Evolutionary conservation across 2,888 invertebrate species (phyloP), one percentile per base, ranked within the genome.

Genomic region (Phortica magna): DNA sequence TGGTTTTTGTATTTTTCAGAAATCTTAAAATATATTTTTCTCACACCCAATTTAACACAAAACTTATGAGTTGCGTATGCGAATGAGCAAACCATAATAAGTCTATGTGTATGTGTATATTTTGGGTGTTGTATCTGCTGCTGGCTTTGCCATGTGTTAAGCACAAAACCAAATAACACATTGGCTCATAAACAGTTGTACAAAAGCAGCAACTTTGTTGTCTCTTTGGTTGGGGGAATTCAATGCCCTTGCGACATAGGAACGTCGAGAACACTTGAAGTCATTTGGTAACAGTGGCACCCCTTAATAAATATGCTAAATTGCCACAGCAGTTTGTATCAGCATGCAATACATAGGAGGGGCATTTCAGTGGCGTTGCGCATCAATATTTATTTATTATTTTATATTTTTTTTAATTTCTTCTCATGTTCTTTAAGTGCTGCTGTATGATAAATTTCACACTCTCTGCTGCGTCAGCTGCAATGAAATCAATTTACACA

Each of bases 231-330:
- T 14, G 14, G 14, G 42, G 41, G 41, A 43, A 14, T 4, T 65
- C n/a, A 65, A 65, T 19, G 39, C 39, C 39, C 42, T 65, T 22
- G 39, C 42, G 43, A 22, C 71, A 48, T 74, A 71, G 77, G 64
- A 68, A 78, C 39, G 53, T 14, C 12, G 17, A 7, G 17, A 48
- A 53, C 1, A 72, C 14, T 19, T 80, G 48, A 88, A 88, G 83
- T 78, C 83, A 84, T 79, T 80, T 81, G 64, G 73, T 75, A 77
- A 85, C 81, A 82, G 88, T 80, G 85, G 87, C 87, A 88, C 85
- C 87, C 88, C 88, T 67, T 67, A 67, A 42, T 64, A 31, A 22
- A 39, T 12, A 14, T 19, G 7, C 17, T 59, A 59, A 59, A 59
- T 59, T 22, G 59, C 22, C 19, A 3, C 17, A 6, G 12, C 14